Evolutionary conservation across 2,888 invertebrate species (phyloP).

Genomic region (Euproctis similis): DNA sequence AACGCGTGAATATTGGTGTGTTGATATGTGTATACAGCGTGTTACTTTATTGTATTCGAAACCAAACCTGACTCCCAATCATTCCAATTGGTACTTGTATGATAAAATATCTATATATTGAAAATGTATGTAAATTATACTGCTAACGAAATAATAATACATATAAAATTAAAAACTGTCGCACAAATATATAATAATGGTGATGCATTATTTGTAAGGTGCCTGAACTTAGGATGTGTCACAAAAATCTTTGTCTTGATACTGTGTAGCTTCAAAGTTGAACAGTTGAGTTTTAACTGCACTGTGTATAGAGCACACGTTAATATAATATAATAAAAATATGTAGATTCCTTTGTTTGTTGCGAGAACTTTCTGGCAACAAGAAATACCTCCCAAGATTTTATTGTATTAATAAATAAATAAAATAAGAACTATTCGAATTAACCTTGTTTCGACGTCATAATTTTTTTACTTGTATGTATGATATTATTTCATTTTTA

Average conservation of each 20-base stretch:
- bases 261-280: slow-evolving; percentile 17
- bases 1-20: slow-evolving; percentile 37
- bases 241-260: slow-evolving; percentile 40
- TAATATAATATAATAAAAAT: slow-evolving; percentile 23
- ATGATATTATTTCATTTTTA: slow-evolving; percentile 56
- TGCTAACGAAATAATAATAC: slow-evolving; percentile 26
- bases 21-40: too few species aligned
- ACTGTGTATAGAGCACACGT: slow-evolving; percentile 59
- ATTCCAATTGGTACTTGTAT: slow-evolving; percentile 53
- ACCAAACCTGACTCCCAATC: slow-evolving; percentile 41
- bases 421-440: too few species aligned
- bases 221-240: slow-evolving; percentile 50
- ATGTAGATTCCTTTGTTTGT: too few species aligned
- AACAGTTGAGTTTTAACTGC: slow-evolving; percentile 23
- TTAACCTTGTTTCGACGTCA: too few species aligned
- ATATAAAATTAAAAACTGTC: slow-evolving; percentile 33
- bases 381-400: too few species aligned
- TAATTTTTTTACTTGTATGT: too few species aligned
- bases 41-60: slow-evolving; percentile 29
- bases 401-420: too few species aligned
- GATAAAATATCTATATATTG: slow-evolving; percentile 22
- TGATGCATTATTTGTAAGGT: slow-evolving; percentile 39
- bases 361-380: too few species aligned
- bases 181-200: slow-evolving; percentile 52
- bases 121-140: slow-evolving; percentile 7